Percentiles rank a stretch among this genome's conserved stretches.
Conservation (phyloP, 1,140 invertebrate species). For the Tetragonula clypearis region DNA sequence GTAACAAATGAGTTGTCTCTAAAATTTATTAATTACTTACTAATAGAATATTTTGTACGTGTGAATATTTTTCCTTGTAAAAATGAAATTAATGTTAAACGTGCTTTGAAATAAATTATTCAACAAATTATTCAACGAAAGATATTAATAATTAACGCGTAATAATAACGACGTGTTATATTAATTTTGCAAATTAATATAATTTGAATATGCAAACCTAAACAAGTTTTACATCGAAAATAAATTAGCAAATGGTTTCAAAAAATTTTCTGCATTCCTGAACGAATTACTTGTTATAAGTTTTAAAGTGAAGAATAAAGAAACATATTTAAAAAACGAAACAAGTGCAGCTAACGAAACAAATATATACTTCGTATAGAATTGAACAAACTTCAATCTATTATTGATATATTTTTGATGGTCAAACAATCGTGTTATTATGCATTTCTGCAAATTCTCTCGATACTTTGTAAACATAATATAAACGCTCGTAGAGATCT, state of each 20-base stretch:
- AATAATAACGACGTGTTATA: neutral
- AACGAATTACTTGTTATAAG: conserved; percentile 5
- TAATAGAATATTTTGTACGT: neutral
- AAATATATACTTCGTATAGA: neutral
- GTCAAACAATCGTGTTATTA: conserved; percentile 65
- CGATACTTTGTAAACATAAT: conserved; percentile 83
- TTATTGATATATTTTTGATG: conserved; percentile 2
- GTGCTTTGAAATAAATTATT: neutral
- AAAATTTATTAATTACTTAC: neutral
- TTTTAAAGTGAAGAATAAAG: neutral
- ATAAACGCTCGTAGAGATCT: conserved; percentile 83
- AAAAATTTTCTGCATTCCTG: neutral
- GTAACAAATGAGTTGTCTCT: neutral
- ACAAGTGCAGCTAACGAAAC: conserved; percentile 31
- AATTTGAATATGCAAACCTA: neutral
- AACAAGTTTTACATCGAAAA: neutral
- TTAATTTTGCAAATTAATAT: neutral
- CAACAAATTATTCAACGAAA: neutral
- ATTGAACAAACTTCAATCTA: neutral
- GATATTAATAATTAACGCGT: neutral
- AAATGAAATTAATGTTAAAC: neutral
- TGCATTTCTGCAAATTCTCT: conserved; percentile 82
- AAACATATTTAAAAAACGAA: neutral
- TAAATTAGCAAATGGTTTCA: neutral
- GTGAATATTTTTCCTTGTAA: neutral